Conservation (phyloP, 2,797 vertebrate species). For the Esox masquinongy region DNA sequence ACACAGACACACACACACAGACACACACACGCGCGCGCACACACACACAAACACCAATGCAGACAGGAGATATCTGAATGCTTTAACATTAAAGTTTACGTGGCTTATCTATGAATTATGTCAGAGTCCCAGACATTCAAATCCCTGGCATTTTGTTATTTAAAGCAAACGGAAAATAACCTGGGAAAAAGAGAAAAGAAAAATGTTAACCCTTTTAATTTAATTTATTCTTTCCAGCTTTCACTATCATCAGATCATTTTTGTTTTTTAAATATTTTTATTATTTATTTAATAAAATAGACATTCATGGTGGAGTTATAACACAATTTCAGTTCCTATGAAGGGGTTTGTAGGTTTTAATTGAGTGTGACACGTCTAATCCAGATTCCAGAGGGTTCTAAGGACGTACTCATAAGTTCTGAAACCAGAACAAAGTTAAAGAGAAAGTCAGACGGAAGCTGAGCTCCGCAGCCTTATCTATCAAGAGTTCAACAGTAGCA, state of each 20-base stretch:
- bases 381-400: conserved; percentile 8
- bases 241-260: neutral
- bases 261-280: neutral
- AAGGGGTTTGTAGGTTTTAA: neutral
- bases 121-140: neutral
- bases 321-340: neutral
- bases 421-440: conserved; percentile 13
- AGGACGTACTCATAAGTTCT: neutral
- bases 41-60: neutral
- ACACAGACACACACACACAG: neutral
- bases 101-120: conserved; percentile 21
- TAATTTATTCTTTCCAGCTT: neutral
- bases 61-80: neutral
- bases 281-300: neutral
- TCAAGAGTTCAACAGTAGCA: neutral
- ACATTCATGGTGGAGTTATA: neutral
- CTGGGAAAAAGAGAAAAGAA: neutral
- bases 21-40: neutral
- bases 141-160: neutral
- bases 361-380: conserved; percentile 10
- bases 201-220: neutral
- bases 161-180: neutral
- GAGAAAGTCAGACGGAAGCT: neutral
- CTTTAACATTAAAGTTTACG: neutral
- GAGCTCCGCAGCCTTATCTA: too few species aligned